Conservation (phyloP, 2,113 vertebrate species). For the Pterophyllum scalare region DNA sequence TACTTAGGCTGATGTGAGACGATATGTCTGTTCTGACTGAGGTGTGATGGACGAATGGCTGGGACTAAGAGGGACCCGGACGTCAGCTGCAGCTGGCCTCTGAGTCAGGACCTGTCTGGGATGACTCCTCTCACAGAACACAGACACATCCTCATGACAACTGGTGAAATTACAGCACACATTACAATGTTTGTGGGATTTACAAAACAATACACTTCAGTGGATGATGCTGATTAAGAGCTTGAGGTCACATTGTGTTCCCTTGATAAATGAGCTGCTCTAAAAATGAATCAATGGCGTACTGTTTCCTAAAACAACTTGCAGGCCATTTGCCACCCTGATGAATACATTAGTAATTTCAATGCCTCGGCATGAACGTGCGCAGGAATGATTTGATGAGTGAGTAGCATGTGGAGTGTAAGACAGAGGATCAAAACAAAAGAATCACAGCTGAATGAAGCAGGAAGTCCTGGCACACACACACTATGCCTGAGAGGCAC, state of each 20-base stretch:
- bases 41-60: conserved; percentile 38
- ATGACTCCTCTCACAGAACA: conserved; percentile 60
- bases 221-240: conserved; percentile 43
- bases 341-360: conserved; percentile 31
- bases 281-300: conserved; percentile 48
- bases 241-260: conserved; percentile 27
- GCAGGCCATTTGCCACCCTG: conserved; percentile 14
- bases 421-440: conserved; percentile 35
- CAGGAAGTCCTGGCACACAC: conserved; percentile 43
- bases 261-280: conserved; percentile 39
- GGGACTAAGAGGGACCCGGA: conserved; percentile 16
- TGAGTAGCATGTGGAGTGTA: conserved; percentile 6
- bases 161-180: conserved; percentile 27
- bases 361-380: background rate
- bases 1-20: conserved; percentile 19
- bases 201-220: conserved; percentile 41
- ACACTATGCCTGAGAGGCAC: conserved; percentile 25
- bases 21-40: conserved; percentile 47
- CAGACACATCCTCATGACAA: conserved; percentile 37
- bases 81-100: conserved; percentile 32
- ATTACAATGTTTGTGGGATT: conserved; percentile 29
- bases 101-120: conserved; percentile 70
- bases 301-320: conserved; percentile 51
- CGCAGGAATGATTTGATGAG: conserved; percentile 38
- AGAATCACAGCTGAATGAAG: conserved; percentile 64